Base-by-base conservation (phyloP, 2,888 invertebrate genomes). In the Mantis religiosa region DNA sequence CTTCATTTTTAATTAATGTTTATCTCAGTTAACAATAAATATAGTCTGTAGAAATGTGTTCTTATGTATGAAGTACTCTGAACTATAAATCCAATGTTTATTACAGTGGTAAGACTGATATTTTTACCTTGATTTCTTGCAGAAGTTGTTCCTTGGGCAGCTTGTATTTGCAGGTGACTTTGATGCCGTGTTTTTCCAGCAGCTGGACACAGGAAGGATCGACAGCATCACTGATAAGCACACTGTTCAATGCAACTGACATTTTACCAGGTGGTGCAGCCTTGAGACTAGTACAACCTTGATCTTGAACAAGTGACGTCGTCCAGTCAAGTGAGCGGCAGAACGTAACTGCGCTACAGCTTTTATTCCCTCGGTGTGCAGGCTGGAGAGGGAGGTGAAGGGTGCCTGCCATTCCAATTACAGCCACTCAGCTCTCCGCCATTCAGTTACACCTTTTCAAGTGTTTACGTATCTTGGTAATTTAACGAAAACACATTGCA, bases 211-310 rank as follows among this genome's bases (percentile, higher is more conserved):
- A 99, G 91, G 96, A 95, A 30, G 95, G 94, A 92, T 99, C 98
- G 3, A 99, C 97, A 54, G 98, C 98, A 93, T 99, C 99, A 91
- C 98, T 98, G 91, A 99, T 96, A 89, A 99, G 94, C 89, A 99
- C 98, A 91, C 96, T 96, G 92, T 95, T 95, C 89, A 98, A 95
- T 90, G 95, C 93, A 91, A 96, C 93, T 90, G 92, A 89, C 90
- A 90, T 90, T 20, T 28, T 89, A 30, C 25, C 54, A 54, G 54
- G 54, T 54, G 54, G 54, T 54, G 54, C 14, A 15, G 54, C 54
- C 54, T 71, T 71, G 54, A 71, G 25, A 14, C 54, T 2, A 9
- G 54, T 6, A 71, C 54, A 71, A 71, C 54, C 54, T 71, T 71
- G 54, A 71, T 71, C 54, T 71, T 71, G 54, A 71, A 71, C 20